Evolutionary conservation across 2,888 invertebrate species (phyloP).

Genomic region (Oxycera nigricornis): DNA sequence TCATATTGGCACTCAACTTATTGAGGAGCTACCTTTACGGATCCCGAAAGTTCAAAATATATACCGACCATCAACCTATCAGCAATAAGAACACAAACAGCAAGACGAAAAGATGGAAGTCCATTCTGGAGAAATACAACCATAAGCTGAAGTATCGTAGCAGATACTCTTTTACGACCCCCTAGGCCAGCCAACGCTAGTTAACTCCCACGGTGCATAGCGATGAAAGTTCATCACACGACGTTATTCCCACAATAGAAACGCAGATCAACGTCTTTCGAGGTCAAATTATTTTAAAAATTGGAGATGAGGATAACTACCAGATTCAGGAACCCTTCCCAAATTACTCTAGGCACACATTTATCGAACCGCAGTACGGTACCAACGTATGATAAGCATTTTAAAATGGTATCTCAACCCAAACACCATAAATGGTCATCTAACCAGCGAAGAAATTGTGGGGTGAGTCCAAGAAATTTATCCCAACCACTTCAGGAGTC

Average conservation of each 20-base stretch:
- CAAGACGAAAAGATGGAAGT: no score
- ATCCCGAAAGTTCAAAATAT: background rate
- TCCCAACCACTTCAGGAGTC: background rate
- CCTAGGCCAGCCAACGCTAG: background rate
- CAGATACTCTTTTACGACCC: background rate
- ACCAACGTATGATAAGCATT: background rate
- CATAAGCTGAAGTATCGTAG: background rate
- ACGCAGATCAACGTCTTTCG: background rate
- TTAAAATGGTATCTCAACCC: background rate
- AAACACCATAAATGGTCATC: background rate
- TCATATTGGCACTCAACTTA: background rate
- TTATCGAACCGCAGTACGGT: background rate
- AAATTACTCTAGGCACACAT: background rate
- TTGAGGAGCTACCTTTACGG: background rate
- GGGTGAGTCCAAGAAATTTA: background rate
- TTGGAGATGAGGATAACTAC: background rate
- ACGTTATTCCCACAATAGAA: background rate
- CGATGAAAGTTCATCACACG: conserved; percentile 14
- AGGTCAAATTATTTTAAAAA: background rate
- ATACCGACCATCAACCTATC: background rate
- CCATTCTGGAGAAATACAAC: background rate
- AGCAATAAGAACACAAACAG: background rate
- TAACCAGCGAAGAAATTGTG: background rate
- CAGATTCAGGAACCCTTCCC: background rate
- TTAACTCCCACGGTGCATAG: background rate